These are phyloP conservation scores for Nesogale talazaci DNA, from an alignment of 2,113 vertebrate genomes.

Conservation along the genomic window DNA sequence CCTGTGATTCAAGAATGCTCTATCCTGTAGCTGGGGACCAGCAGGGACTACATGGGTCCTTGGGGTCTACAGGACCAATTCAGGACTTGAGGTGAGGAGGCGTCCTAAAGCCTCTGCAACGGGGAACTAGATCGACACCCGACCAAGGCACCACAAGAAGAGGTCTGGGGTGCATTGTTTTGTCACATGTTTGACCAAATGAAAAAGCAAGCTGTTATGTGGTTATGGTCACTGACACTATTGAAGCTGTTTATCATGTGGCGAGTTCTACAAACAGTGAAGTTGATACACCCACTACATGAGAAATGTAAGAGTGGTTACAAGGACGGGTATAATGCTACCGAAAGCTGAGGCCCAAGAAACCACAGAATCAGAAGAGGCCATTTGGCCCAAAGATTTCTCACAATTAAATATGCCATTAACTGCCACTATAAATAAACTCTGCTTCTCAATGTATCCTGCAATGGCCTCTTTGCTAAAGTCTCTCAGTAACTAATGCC, in stretches of 20 bases:
- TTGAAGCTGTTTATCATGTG: background rate
- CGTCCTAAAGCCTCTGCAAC: background rate
- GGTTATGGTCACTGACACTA: background rate
- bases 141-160: background rate
- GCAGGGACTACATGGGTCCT: too few species aligned
- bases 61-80: background rate
- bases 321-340: background rate
- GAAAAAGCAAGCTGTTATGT: background rate
- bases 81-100: background rate
- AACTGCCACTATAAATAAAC: background rate
- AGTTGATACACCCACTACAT: background rate
- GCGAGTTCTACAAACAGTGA: background rate
- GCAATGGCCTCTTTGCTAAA: constrained; percentile 15
- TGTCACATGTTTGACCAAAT: background rate
- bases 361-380: background rate
- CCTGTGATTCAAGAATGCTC: background rate
- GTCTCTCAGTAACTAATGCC: background rate
- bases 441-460: background rate
- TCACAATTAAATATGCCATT: constrained; percentile 16
- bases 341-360: background rate
- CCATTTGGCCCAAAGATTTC: background rate
- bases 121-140: background rate
- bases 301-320: background rate
- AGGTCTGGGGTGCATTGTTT: constrained; percentile 11
- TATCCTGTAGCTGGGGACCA: background rate